A percentile compares a stretch with the other conserved stretches of the same genome.
Evolutionary conservation across 30 jellyfish, hydroid and myxozoan genomes (phyloP).

Genomic region (Clytia hemisphaerica): DNA sequence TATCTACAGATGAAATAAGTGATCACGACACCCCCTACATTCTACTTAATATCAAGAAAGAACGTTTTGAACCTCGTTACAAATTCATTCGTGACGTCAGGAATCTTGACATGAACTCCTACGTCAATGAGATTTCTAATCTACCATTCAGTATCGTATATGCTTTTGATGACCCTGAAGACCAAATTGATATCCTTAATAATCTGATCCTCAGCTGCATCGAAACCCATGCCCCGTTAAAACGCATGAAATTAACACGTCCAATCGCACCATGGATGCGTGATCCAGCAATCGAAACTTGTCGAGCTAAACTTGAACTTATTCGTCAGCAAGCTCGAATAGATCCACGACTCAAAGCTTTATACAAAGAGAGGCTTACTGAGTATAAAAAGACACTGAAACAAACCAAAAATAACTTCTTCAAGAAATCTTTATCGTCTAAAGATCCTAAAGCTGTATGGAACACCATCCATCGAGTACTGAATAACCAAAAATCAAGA

Average conservation of each 20-base stretch:
- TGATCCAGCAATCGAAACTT: slow-evolving; percentile 30
- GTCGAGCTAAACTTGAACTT: slow-evolving; percentile 3
- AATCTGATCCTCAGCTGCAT: slow-evolving; percentile 37
- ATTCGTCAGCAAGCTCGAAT: too few relatives aligned
- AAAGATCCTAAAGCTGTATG: too few relatives aligned
- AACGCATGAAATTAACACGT: slow-evolving; percentile 41
- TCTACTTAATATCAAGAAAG: slow-evolving; percentile 7
- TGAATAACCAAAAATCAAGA: too few relatives aligned
- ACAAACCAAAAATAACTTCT: too few relatives aligned
- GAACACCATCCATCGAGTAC: too few relatives aligned
- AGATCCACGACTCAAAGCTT: too few relatives aligned
- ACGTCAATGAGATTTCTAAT: slow-evolving; percentile 22
- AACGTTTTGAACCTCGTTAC: slow-evolving; percentile 35
- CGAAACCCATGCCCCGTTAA: slow-evolving; percentile 62
- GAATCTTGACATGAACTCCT: slow-evolving; percentile 14
- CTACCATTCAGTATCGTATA: slow-evolving; percentile 43
- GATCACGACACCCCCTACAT: slow-evolving; percentile 44
- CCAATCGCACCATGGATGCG: slow-evolving; percentile 78
- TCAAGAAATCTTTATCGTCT: too few relatives aligned
- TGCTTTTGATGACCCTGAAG: slow-evolving; percentile 51
- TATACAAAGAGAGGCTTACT: too few relatives aligned
- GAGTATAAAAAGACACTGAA: too few relatives aligned
- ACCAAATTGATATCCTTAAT: slow-evolving; percentile 41
- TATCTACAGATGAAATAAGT: slow-evolving; percentile 14
- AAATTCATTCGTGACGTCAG: slow-evolving; percentile 58